These are phyloP conservation scores for Emydocephalus ijimae DNA, from an alignment of 2,113 vertebrate genomes.

Conservation along the genomic window DNA sequence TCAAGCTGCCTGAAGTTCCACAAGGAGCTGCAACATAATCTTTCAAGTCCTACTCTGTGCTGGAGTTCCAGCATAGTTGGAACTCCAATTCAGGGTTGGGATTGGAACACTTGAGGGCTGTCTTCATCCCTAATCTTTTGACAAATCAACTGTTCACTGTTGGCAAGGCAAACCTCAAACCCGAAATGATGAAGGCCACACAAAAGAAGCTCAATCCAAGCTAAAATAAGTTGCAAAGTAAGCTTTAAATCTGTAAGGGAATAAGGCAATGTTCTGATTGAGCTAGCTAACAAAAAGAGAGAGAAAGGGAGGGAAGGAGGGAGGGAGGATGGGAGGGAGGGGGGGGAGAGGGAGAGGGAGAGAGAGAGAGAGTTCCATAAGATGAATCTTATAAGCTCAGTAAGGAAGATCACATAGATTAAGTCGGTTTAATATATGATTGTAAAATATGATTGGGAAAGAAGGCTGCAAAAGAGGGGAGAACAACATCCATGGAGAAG, in stretches of 20 bases:
- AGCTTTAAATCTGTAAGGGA: background rate
- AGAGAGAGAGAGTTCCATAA: background rate
- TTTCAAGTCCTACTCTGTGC: background rate
- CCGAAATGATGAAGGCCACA: background rate
- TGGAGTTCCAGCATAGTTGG: background rate
- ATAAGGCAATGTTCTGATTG: background rate
- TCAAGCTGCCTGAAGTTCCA: background rate
- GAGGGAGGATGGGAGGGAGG: too few relatives aligned
- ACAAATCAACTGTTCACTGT: background rate
- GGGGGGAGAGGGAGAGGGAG: background rate
- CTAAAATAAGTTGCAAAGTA: constrained; percentile 2
- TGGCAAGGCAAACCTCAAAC: constrained; percentile 4
- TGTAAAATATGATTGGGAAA: background rate
- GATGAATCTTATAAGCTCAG: background rate
- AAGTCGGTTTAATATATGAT: background rate
- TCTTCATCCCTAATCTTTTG: background rate
- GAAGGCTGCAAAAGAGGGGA: background rate
- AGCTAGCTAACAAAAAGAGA: background rate
- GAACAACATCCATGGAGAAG: background rate
- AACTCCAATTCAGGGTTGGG: background rate
- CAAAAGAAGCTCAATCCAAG: background rate
- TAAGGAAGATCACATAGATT: background rate
- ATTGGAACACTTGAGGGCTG: background rate
- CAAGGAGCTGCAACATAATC: background rate
- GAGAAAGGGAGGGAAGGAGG: too few relatives aligned